These are phyloP conservation scores for mouse (Mus musculus) DNA, from an alignment of 2,113 vertebrate species.

Conservation along the genomic window GRCm39 chr5:127439001-127439500, in stretches of 20 bases:
- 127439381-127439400: not conserved
- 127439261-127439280: fast-evolving
- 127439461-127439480: not conserved
- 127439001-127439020: not conserved
- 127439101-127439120: not conserved
- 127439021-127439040: not conserved
- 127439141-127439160: not conserved
- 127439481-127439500: fast-evolving
- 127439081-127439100: fast-evolving
- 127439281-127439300: too few relatives aligned
- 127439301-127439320: fast-evolving
- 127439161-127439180: not conserved
- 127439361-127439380: not conserved
- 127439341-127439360: fast-evolving
- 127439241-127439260: too few relatives aligned
- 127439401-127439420: not conserved
- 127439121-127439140: not conserved
- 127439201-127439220: fast-evolving
- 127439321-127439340: fast-evolving
- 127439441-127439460: not conserved
- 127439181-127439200: fast-evolving
- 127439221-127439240: fast-evolving
- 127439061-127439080: not conserved
- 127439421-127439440: not conserved
- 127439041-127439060: too few relatives aligned